Base-by-base conservation (phyloP, 2,113 vertebrate genomes). In the Seriola quinqueradiata region DNA sequence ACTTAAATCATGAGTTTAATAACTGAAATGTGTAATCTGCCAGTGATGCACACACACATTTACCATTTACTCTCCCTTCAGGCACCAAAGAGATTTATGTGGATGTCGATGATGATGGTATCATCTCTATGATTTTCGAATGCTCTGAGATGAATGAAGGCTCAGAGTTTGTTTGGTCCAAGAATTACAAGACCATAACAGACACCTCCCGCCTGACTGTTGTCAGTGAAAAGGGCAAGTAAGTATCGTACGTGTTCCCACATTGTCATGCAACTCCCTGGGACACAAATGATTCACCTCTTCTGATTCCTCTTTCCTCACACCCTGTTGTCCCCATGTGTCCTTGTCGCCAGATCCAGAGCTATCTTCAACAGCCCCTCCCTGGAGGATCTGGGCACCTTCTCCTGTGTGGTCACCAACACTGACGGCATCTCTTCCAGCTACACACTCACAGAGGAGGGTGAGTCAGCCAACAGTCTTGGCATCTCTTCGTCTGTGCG, bases 61-160 rank as follows among this genome's bases (percentile, higher is more conserved):
- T 38, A 78, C 3, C 61, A 52, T 57, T 46, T 65, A 3, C 48
- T 74, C 21, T 60, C 10, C 10, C 13, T 36, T 76, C 85, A 99
- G 98, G 97, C 93, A 99, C 97, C 84, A 98, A 97, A 67, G 98
- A 99, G 86, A 92, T 99, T 57, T 94, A 96, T 48, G 96, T 98
- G 64, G 93, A 95, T 23, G 97, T 99, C n/a, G 98, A 99, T 85
- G 98, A 99, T n/a, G 89, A 98, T 12, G 98, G 98, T 59, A 89
- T 98, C 1, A 98, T 99, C 93, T 99, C 98, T 60, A 87, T 99
- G 96, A 95, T 97, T 88, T 99, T 98, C 17, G 97, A 99, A 91
- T 98, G 97, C 93, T 96, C 97, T 54, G 94, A 97, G 89, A 96
- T 98, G 96, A 93, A 92, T 38, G 94, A 95, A 71, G 95, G 95